Evolutionary conservation across 2,888 invertebrate species (phyloP).

Genomic region (Caenorhabditis wallacei): DNA sequence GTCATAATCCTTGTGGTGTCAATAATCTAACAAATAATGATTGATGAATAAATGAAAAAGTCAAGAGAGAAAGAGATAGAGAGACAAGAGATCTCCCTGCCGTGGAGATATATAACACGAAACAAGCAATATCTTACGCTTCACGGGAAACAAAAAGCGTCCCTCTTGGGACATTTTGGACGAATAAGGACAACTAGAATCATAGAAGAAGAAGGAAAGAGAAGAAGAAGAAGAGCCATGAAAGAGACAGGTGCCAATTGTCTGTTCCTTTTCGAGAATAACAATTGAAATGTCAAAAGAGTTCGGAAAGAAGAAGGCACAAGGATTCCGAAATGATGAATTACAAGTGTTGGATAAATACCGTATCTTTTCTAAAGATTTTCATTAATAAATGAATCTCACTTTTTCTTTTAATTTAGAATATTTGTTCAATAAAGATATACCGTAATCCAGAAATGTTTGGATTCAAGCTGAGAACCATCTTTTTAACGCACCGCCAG

Average conservation of each 20-base stretch:
- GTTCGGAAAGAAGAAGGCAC: background rate
- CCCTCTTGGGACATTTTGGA: slow-evolving; percentile 26
- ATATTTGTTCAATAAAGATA: too few species aligned
- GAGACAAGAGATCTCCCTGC: too few species aligned
- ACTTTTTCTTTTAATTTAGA: too few species aligned
- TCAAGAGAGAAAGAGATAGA: slow-evolving; percentile 5
- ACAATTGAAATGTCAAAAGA: slow-evolving; percentile 21
- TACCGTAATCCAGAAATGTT: too few species aligned
- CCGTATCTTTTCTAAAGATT: too few species aligned
- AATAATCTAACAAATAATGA: slow-evolving; percentile 47
- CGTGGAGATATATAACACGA: slow-evolving; percentile 12
- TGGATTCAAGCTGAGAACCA: too few species aligned
- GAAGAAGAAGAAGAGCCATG: slow-evolving; percentile 8
- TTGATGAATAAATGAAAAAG: slow-evolving; percentile 48
- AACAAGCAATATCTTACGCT: slow-evolving; percentile 42
- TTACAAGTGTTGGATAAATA: too few species aligned
- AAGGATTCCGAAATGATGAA: background rate
- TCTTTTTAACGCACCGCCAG: too few species aligned
- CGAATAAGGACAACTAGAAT: slow-evolving; percentile 19
- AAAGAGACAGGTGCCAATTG: slow-evolving; percentile 37
- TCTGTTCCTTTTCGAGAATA: slow-evolving; percentile 30
- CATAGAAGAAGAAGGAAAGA: slow-evolving; percentile 2
- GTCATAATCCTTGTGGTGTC: slow-evolving; percentile 29
- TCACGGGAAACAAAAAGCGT: slow-evolving; percentile 41
- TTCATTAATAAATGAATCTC: too few species aligned